phyloP scores from a whole-genome alignment of 2,797 vertebrate species.

The Rousettus madagascariensis region DNA sequence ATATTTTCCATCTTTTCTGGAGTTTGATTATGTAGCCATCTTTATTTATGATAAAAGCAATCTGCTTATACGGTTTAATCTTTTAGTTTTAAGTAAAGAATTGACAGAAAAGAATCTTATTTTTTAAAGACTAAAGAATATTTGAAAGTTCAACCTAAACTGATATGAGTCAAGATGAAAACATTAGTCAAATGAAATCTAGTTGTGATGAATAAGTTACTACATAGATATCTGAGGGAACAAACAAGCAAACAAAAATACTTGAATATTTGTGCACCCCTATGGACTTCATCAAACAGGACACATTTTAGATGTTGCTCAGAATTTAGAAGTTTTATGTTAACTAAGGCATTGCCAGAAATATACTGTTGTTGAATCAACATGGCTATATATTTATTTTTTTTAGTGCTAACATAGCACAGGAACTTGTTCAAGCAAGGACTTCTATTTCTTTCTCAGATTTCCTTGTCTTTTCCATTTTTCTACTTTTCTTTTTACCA shows the following conservation, averaged over 20 bases:
- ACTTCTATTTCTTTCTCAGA: not conserved
- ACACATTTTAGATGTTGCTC: not conserved
- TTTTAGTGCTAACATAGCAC: not conserved
- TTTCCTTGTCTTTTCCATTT: not conserved
- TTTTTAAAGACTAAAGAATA: not conserved
- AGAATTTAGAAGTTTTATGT: not conserved
- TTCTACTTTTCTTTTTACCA: not conserved
- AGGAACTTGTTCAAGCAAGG: not conserved
- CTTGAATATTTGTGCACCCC: not conserved
- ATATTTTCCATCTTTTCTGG: not conserved
- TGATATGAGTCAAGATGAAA: not conserved
- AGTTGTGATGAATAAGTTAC: not conserved
- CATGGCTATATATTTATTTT: not conserved
- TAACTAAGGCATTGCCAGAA: not conserved
- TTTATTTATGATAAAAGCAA: slow-evolving; percentile 30
- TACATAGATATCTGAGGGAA: not conserved
- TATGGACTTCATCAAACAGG: not conserved
- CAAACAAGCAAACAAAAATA: not conserved
- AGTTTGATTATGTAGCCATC: not conserved
- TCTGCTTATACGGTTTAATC: not conserved
- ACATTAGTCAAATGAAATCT: not conserved
- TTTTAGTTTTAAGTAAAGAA: slow-evolving; percentile 1
- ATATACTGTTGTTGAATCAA: not conserved
- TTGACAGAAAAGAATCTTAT: not conserved
- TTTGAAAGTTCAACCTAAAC: slow-evolving; percentile 5